phyloP scores from a whole-genome alignment of 2,888 invertebrate species.

The Cosmia pyralina region DNA sequence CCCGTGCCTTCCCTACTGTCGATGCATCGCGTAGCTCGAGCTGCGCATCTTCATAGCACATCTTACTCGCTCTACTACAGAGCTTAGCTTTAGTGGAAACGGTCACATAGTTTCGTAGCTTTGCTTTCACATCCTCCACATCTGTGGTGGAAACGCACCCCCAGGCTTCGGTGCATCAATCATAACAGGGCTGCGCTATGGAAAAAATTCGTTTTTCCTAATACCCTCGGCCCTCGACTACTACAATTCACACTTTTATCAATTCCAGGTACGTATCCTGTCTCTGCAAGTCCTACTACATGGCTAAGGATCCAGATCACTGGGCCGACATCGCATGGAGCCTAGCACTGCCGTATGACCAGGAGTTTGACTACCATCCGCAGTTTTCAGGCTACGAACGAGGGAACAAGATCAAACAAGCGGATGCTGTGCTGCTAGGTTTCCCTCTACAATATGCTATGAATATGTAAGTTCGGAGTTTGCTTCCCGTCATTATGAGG shows the following conservation, averaged over 20 bases:
- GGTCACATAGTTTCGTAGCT: too few relatives aligned
- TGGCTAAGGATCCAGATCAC: constrained; percentile 80
- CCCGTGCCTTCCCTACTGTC: too few relatives aligned
- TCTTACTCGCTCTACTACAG: too few relatives aligned
- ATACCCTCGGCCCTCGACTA: too few relatives aligned
- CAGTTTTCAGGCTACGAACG: constrained; percentile 88
- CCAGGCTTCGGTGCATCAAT: background rate
- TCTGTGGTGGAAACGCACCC: too few relatives aligned
- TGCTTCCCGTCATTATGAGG: background rate
- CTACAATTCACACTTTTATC: background rate
- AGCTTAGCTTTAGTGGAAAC: too few relatives aligned
- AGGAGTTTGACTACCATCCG: constrained; percentile 89
- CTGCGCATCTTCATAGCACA: too few relatives aligned
- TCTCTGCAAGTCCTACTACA: constrained; percentile 83
- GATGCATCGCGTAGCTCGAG: too few relatives aligned
- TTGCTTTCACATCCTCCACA: too few relatives aligned
- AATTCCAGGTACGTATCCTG: constrained; percentile 85
- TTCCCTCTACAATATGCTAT: constrained; percentile 90
- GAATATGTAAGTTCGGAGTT: constrained; percentile 81
- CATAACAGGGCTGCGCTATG: background rate
- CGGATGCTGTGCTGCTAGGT: constrained; percentile 90
- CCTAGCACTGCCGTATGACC: constrained; percentile 87
- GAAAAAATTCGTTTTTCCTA: background rate
- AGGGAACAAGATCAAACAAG: constrained; percentile 89
- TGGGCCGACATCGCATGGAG: constrained; percentile 89